These are phyloP conservation scores for Coregonus sp. DNA, from an alignment of 2,797 vertebrate genomes.

Conservation along the genomic window DNA sequence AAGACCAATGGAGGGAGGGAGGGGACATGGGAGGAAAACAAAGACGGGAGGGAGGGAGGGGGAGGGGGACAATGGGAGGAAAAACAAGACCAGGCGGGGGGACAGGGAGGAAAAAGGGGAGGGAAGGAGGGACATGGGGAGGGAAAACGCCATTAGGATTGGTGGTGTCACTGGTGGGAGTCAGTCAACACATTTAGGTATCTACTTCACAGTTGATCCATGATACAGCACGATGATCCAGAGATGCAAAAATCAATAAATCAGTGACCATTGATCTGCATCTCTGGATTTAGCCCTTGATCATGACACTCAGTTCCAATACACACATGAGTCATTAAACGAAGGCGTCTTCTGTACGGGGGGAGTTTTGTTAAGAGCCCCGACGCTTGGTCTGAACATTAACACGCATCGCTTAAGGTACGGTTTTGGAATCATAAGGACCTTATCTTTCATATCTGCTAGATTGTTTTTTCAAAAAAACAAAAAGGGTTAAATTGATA, in stretches of 20 bases:
- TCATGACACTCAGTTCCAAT: too few relatives aligned
- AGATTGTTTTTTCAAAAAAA: too few relatives aligned
- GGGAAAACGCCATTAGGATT: conserved; percentile 78
- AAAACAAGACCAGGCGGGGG: too few relatives aligned
- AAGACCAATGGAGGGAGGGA: too few relatives aligned
- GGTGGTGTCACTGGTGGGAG: conserved; percentile 34
- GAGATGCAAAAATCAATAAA: neutral
- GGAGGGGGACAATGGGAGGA: conserved; percentile 5
- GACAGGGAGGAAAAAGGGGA: conserved; percentile 33
- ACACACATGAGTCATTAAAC: neutral
- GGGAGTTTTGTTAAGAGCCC: too few relatives aligned
- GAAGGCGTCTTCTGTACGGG: neutral
- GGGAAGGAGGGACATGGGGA: conserved; percentile 49
- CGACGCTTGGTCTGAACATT: too few relatives aligned
- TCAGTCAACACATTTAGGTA: conserved; percentile 57
- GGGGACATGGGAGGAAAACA: too few relatives aligned
- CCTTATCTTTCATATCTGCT: too few relatives aligned
- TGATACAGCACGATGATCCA: neutral
- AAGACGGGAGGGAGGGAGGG: neutral
- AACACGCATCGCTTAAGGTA: too few relatives aligned
- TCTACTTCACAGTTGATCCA: conserved; percentile 45
- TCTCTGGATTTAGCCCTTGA: neutral
- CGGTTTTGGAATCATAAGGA: too few relatives aligned
- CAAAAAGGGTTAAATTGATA: too few relatives aligned
- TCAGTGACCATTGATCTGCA: conserved; percentile 6